These are phyloP conservation scores for Prosopocoilus inquinatus DNA, from an alignment of 2,888 invertebrate genomes.

Conservation along the genomic window DNA sequence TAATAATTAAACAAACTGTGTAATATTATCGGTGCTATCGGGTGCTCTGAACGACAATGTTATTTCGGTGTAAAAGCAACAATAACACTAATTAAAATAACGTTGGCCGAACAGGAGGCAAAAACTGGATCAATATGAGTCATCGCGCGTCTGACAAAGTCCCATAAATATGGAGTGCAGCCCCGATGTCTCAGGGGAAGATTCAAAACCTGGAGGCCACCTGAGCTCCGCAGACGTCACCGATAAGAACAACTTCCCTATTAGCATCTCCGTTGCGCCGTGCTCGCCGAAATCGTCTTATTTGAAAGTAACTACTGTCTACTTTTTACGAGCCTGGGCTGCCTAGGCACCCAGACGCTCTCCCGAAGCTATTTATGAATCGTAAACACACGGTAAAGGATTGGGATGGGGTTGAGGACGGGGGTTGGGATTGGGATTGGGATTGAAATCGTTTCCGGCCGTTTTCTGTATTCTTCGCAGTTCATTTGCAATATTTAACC, in stretches of 20 bases:
- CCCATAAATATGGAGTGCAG: conserved; percentile 21
- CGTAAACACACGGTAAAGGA: conserved; percentile 34
- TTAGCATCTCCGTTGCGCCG: conserved; percentile 22
- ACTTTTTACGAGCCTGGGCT: conserved; percentile 27
- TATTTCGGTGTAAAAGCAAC: too few relatives aligned
- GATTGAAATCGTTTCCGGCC: conserved; percentile 26
- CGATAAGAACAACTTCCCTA: conserved; percentile 29
- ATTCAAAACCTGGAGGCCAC: conserved; percentile 31
- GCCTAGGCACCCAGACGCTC: conserved; percentile 29
- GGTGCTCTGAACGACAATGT: too few relatives aligned
- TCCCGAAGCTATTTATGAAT: conserved; percentile 33
- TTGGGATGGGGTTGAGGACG: too few relatives aligned
- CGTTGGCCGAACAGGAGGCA: not conserved
- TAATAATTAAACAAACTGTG: too few relatives aligned
- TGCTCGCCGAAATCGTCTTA: conserved; percentile 13
- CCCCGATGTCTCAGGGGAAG: conserved; percentile 30
- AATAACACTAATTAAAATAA: too few relatives aligned
- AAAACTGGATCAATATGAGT: not conserved
- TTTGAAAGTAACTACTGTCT: conserved; percentile 16
- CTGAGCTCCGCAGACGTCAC: conserved; percentile 31
- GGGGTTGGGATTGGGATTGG: too few relatives aligned
- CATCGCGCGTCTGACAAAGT: conserved; percentile 7
- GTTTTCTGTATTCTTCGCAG: conserved; percentile 9
- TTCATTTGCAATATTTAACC: conserved; percentile 3
- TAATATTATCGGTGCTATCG: too few relatives aligned